These are phyloP conservation scores for Leucoma salicis DNA, from an alignment of 2,888 invertebrate species.

Conservation along the genomic window DNA sequence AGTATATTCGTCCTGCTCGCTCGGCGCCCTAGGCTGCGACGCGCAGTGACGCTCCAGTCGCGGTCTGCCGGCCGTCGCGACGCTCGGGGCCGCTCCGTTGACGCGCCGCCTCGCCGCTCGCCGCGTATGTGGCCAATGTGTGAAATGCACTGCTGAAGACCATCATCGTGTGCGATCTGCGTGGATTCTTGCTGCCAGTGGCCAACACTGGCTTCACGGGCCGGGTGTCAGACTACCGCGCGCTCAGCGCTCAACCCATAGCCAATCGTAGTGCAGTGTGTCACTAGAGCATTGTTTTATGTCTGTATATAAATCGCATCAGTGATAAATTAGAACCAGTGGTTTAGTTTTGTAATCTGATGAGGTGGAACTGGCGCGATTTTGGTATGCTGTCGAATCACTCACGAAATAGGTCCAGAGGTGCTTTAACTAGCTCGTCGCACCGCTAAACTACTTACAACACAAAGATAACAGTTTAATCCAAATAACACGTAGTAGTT, in stretches of 20 bases:
- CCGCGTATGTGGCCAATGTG: constrained; percentile 55
- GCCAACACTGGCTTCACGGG: constrained; percentile 32
- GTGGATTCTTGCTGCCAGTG: constrained; percentile 27
- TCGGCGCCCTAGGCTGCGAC: constrained; percentile 74
- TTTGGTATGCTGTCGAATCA: constrained; percentile 63
- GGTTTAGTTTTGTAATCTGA: constrained; percentile 31
- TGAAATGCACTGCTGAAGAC: constrained; percentile 66
- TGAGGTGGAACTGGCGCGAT: constrained; percentile 29
- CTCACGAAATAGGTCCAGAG: constrained; percentile 48
- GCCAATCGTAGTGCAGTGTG: constrained; percentile 55
- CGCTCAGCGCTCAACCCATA: constrained; percentile 27
- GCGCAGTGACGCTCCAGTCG: constrained; percentile 79
- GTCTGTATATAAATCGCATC: constrained; percentile 43
- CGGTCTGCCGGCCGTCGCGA: constrained; percentile 81
- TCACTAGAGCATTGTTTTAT: constrained; percentile 61
- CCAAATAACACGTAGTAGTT: constrained; percentile 66
- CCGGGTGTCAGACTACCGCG: constrained; percentile 31
- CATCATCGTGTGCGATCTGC: constrained; percentile 41
- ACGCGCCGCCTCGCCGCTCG: constrained; percentile 57
- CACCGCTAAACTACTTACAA: constrained; percentile 64
- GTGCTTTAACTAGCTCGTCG: constrained; percentile 45
- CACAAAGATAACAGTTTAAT: constrained; percentile 74
- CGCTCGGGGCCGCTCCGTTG: constrained; percentile 73
- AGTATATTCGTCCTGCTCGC: constrained; percentile 75
- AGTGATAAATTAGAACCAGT: constrained; percentile 41